Evolutionary conservation across 2,888 invertebrate species (phyloP).

Genomic region (Frankliniella intonsa): DNA sequence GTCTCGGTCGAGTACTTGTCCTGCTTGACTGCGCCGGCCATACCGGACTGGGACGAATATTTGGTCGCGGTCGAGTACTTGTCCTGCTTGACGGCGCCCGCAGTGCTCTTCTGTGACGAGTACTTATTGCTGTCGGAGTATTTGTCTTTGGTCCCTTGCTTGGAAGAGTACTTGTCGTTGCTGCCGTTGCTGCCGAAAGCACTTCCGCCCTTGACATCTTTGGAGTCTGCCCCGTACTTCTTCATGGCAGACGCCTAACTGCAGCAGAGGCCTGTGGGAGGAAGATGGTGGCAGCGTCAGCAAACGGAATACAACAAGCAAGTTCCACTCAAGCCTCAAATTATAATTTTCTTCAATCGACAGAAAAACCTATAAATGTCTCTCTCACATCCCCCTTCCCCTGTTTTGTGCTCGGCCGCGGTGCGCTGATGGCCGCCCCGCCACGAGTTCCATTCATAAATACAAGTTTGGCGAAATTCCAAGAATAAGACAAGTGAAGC

Average conservation of each 20-base stretch:
- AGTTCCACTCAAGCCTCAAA: too few relatives aligned
- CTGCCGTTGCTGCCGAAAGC: not conserved
- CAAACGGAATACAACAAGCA: too few relatives aligned
- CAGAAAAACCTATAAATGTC: too few relatives aligned
- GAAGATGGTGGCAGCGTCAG: too few relatives aligned
- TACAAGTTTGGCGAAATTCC: not conserved
- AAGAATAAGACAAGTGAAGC: not conserved
- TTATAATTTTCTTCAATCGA: too few relatives aligned
- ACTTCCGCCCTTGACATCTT: not conserved
- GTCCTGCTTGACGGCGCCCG: not conserved
- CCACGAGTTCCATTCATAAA: too few relatives aligned
- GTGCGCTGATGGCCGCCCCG: too few relatives aligned
- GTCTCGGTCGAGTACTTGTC: constrained; percentile 18
- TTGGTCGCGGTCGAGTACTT: constrained; percentile 9
- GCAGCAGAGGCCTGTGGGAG: too few relatives aligned
- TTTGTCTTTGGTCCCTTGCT: not conserved
- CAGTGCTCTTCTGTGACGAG: not conserved
- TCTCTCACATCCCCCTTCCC: too few relatives aligned
- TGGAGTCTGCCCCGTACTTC: too few relatives aligned
- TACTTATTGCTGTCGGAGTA: not conserved
- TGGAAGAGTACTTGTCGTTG: not conserved
- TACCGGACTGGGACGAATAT: not conserved
- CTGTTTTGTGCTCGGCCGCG: too few relatives aligned
- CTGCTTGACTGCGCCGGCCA: not conserved
- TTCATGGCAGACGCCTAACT: too few relatives aligned